phyloP scores from a whole-genome alignment of 30 jellyfish, hydroid and myxozoan species.

The Turritopsis dohrnii region DNA sequence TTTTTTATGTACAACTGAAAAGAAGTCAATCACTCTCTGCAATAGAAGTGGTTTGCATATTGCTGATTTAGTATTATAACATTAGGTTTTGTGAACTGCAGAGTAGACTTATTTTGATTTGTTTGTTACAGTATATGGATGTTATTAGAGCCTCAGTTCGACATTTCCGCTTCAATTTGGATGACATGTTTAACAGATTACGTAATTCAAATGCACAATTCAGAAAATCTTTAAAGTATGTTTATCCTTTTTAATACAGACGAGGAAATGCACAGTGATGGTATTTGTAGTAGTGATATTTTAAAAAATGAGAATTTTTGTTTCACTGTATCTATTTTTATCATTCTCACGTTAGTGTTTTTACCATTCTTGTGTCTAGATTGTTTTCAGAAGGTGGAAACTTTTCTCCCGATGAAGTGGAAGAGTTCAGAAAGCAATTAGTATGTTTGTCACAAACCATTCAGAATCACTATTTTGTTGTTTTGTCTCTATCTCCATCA shows the following conservation, averaged over 20 bases:
- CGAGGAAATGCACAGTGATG: neutral
- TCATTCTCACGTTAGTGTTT: neutral
- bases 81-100: too few relatives aligned
- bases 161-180: conserved; percentile 59
- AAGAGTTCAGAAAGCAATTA: conserved; percentile 57
- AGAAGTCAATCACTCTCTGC: too few relatives aligned
- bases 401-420: conserved; percentile 83
- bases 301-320: too few relatives aligned
- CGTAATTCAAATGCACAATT: conserved; percentile 61
- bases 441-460: conserved; percentile 26
- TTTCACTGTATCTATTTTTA: neutral
- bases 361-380: conserved; percentile 16
- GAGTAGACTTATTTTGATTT: neutral
- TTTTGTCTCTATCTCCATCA: neutral
- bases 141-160: conserved; percentile 63
- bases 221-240: conserved; percentile 68
- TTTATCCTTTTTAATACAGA: neutral
- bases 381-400: conserved; percentile 90
- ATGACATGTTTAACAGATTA: conserved; percentile 50
- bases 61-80: too few relatives aligned
- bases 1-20: too few relatives aligned
- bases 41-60: too few relatives aligned
- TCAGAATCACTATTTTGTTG: neutral
- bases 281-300: too few relatives aligned
- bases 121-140: conserved; percentile 47